Evolutionary conservation across 2,797 vertebrate genomes (phyloP).

Genomic region (Pseudotriccus pelzelni): DNA sequence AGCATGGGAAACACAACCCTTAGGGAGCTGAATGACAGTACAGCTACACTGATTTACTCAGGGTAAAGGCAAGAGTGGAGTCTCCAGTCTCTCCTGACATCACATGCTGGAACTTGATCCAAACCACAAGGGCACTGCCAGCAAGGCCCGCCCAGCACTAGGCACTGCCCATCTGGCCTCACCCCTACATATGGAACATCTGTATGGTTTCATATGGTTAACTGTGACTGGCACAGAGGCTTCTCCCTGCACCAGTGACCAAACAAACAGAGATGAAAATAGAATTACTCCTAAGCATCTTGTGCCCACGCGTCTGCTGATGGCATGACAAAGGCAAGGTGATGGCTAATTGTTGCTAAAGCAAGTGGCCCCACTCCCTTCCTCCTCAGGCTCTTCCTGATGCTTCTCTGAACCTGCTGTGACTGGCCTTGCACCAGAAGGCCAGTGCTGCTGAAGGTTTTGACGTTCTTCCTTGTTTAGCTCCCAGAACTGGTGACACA

Average conservation of each 20-base stretch:
- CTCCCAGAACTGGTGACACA: background rate
- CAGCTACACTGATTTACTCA: background rate
- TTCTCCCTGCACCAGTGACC: background rate
- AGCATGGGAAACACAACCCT: background rate
- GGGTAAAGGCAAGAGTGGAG: background rate
- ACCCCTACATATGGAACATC: background rate
- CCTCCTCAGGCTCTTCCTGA: background rate
- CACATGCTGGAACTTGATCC: background rate
- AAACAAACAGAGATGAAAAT: background rate
- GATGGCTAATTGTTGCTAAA: background rate
- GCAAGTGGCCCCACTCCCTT: background rate
- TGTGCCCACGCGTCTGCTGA: background rate
- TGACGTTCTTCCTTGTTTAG: background rate
- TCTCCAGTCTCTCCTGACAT: background rate
- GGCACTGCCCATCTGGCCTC: background rate
- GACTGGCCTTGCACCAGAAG: background rate
- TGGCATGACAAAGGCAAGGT: background rate
- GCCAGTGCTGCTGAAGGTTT: background rate
- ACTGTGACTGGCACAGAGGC: background rate
- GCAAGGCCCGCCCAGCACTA: background rate
- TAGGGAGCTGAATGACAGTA: background rate
- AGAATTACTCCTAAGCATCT: background rate
- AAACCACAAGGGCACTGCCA: background rate
- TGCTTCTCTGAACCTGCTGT: background rate
- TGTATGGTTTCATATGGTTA: background rate